Evolutionary conservation across 2,888 invertebrate species (phyloP).

Genomic region (Morpho achilles): DNA sequence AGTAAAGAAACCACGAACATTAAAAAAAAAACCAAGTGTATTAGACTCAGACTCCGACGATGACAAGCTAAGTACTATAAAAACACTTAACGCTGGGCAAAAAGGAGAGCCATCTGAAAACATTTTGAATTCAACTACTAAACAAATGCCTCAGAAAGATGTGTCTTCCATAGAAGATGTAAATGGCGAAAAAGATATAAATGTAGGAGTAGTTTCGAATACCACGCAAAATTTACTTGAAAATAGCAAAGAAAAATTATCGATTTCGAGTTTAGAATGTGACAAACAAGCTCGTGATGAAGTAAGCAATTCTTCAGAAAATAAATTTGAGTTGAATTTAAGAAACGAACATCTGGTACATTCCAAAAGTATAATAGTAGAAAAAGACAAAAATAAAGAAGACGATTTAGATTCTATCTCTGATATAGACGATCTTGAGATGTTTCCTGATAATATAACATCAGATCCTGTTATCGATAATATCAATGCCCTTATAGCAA

Average conservation of each 20-base stretch:
- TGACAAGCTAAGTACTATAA: neutral
- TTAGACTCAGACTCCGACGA: constrained; percentile 50
- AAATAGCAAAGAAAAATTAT: neutral
- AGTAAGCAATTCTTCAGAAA: neutral
- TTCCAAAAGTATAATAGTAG: neutral
- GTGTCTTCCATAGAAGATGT: too few relatives aligned
- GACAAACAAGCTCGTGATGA: neutral
- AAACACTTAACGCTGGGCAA: too few relatives aligned
- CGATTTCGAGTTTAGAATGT: neutral
- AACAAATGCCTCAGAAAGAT: too few relatives aligned
- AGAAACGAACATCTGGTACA: neutral
- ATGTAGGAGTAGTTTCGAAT: too few relatives aligned
- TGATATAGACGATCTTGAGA: constrained; percentile 53
- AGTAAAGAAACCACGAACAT: constrained; percentile 33
- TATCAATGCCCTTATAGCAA: constrained; percentile 60
- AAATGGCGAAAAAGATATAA: too few relatives aligned
- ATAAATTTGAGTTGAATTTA: neutral
- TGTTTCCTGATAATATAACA: constrained; percentile 55
- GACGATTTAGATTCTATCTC: constrained; percentile 40
- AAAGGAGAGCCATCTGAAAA: too few relatives aligned
- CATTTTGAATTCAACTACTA: too few relatives aligned
- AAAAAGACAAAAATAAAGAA: constrained; percentile 10
- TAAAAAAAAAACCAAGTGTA: constrained; percentile 37
- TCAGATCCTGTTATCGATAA: constrained; percentile 56
- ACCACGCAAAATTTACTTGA: too few relatives aligned